Percentiles rank a stretch among this genome's conserved stretches.
phyloP scores from a whole-genome alignment of 2,888 invertebrate species.

The Baronia brevicornis region DNA sequence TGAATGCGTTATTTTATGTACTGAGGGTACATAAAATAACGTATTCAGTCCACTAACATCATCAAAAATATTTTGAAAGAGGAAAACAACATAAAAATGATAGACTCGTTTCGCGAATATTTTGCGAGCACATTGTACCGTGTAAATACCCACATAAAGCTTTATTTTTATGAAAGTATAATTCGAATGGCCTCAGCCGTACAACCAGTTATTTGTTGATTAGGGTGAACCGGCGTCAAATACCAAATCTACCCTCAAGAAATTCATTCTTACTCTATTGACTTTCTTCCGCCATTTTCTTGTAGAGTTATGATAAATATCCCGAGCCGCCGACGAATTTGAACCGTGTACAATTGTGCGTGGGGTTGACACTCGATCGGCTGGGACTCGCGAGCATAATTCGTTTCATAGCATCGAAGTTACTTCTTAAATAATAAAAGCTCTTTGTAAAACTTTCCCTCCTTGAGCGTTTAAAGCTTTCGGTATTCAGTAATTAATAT shows the following conservation, averaged over 20 bases:
- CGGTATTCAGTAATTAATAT: slow-evolving; percentile 75
- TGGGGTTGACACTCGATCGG: slow-evolving; percentile 33
- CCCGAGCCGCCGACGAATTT: slow-evolving; percentile 26
- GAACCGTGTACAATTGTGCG: slow-evolving; percentile 25
- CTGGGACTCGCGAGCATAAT: slow-evolving; percentile 45
- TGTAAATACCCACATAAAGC: slow-evolving; percentile 1
- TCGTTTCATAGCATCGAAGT: slow-evolving; percentile 64
- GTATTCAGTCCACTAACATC: no score
- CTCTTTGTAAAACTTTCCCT: slow-evolving; percentile 76
- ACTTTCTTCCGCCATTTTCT: slow-evolving; percentile 74
- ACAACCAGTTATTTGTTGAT: slow-evolving; percentile 44
- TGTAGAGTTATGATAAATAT: slow-evolving; percentile 70
- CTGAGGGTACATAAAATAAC: no score
- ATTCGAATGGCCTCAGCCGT: slow-evolving; percentile 18
- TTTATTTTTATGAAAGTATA: slow-evolving; percentile 18
- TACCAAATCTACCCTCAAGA: slow-evolving; percentile 13
- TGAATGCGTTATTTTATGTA: no score
- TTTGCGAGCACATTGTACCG: no score
- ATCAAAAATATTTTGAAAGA: no score
- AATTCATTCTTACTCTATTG: slow-evolving; percentile 57
- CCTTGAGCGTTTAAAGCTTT: slow-evolving; percentile 73
- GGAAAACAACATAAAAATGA: no score
- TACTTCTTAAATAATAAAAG: slow-evolving; percentile 75
- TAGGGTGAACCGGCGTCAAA: slow-evolving; percentile 39
- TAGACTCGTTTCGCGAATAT: no score